These are phyloP conservation scores for Drosophila nasuta DNA, from an alignment of 1,140 invertebrate species.

Conservation along the genomic window DNA sequence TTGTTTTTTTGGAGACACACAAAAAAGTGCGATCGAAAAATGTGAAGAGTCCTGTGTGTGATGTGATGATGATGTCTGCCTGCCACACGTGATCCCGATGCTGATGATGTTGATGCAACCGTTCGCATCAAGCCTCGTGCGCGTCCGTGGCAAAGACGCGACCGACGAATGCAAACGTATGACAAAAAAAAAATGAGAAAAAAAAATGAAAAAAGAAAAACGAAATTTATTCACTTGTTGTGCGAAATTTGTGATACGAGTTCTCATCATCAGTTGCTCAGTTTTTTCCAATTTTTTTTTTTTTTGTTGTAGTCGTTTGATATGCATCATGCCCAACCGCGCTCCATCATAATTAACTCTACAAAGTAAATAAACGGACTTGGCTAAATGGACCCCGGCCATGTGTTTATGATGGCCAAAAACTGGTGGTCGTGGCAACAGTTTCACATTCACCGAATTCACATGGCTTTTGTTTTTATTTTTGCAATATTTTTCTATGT, in stretches of 20 bases:
- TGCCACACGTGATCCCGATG: slow-evolving; percentile 17
- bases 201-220: not conserved
- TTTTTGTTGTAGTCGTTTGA: slow-evolving; percentile 33
- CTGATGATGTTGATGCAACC: slow-evolving; percentile 27
- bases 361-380: slow-evolving; percentile 77
- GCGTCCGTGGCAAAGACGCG: slow-evolving; percentile 31
- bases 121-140: slow-evolving; percentile 37
- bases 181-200: slow-evolving; percentile 6
- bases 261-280: slow-evolving; percentile 8
- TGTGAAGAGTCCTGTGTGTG: slow-evolving; percentile 32
- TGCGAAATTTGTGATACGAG: slow-evolving; percentile 26
- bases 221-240: not conserved
- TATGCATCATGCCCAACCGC: slow-evolving; percentile 44
- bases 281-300: too few relatives aligned
- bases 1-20: too few relatives aligned
- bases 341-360: slow-evolving; percentile 79
- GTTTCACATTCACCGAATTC: slow-evolving; percentile 31
- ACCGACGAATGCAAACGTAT: slow-evolving; percentile 41
- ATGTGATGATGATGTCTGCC: too few relatives aligned
- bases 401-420: slow-evolving; percentile 62
- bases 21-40: slow-evolving; percentile 25
- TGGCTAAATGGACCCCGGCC: slow-evolving; percentile 65
- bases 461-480: slow-evolving; percentile 43
- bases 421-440: slow-evolving; percentile 33
- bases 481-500: slow-evolving; percentile 27